Percentiles rank a stretch among this genome's conserved stretches.
Conservation (phyloP, 2,113 vertebrate genomes). For the Calypte anna region DNA sequence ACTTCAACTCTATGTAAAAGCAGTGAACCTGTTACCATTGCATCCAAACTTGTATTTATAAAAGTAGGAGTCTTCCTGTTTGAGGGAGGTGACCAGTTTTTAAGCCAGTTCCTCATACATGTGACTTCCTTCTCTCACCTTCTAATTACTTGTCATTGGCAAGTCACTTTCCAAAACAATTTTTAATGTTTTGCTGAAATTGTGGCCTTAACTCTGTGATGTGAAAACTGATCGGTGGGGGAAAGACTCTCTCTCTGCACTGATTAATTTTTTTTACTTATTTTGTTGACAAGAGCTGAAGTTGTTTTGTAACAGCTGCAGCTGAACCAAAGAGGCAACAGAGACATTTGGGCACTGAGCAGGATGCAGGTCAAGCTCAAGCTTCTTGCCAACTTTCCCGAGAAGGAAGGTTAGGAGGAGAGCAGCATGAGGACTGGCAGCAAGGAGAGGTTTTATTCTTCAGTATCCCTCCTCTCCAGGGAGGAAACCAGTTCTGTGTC, state of each 20-base stretch:
- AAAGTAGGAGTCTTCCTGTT: neutral
- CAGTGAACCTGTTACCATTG: neutral
- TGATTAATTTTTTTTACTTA: neutral
- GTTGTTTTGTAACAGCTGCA: constrained; percentile 7
- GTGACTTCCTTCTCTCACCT: neutral
- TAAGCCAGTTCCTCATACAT: neutral
- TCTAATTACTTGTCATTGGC: neutral
- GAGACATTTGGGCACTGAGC: neutral
- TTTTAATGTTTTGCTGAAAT: neutral
- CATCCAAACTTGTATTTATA: neutral
- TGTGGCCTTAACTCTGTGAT: neutral
- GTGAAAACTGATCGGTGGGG: neutral
- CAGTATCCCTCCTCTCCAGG: neutral
- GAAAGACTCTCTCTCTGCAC: neutral
- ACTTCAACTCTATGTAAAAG: neutral
- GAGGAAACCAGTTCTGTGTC: neutral
- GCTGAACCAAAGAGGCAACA: neutral
- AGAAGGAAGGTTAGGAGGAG: neutral
- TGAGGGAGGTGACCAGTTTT: neutral
- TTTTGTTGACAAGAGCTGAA: neutral
- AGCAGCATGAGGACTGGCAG: neutral
- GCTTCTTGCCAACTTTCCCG: neutral
- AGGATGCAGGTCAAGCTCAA: neutral
- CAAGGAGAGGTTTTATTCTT: neutral
- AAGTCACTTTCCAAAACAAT: neutral